These are phyloP conservation scores for Mesoclemmys tuberculata DNA, from an alignment of 2,113 vertebrate species.

Conservation along the genomic window DNA sequence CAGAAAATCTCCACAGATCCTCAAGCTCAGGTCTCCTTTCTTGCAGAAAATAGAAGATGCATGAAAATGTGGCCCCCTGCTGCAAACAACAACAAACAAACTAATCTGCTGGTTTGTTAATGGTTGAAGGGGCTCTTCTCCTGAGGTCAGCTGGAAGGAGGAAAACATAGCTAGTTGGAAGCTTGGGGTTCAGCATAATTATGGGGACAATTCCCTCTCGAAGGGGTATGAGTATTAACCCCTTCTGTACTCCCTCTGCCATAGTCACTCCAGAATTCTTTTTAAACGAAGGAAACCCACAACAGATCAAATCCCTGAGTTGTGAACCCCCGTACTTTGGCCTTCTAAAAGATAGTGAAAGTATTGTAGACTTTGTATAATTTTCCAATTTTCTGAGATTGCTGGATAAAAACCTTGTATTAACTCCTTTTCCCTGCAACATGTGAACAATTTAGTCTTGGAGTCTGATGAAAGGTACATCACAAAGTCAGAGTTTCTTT, in stretches of 20 bases:
- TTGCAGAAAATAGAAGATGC: neutral
- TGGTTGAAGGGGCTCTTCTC: neutral
- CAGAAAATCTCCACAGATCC: neutral
- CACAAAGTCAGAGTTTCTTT: neutral
- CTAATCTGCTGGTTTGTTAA: neutral
- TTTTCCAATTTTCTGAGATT: neutral
- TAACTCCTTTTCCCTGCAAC: neutral
- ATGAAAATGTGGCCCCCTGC: neutral
- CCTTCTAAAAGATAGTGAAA: constrained; percentile 23
- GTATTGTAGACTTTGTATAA: neutral
- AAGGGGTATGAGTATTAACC: neutral
- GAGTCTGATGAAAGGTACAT: constrained; percentile 42
- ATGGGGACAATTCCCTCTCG: neutral
- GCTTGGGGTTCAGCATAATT: neutral
- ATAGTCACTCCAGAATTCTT: neutral
- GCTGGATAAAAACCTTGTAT: constrained; percentile 40
- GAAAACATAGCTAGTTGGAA: neutral
- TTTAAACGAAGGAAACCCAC: neutral
- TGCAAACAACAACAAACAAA: too few relatives aligned
- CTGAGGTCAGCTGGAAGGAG: neutral
- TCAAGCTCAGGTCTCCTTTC: neutral
- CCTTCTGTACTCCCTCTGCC: neutral
- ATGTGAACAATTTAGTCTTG: constrained; percentile 32
- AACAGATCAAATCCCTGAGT: neutral
- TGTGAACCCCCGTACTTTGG: constrained; percentile 10